Base-by-base conservation (phyloP, 1,140 invertebrate genomes). In the Medauroidea extradentata region DNA sequence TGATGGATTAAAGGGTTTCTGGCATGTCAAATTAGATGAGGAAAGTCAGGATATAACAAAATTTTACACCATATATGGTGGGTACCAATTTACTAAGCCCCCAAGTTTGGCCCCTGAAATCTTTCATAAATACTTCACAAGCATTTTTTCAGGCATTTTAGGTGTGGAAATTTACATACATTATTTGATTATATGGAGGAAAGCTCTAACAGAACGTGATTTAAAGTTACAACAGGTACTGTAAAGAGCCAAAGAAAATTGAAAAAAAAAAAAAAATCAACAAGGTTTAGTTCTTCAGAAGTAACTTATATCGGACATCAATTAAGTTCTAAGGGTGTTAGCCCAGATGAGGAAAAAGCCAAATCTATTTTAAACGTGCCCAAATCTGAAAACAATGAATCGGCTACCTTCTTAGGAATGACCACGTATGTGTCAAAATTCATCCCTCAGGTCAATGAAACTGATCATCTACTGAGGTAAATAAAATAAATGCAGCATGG, bases 291-390 rank as follows among this genome's bases (percentile, higher is more conserved):
- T 14, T 57, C 43, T 48, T 64, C 29, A 41, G 52, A 54, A 43
- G 57, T 68, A 16, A 66, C 60, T 52, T 77, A 70, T 59, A 55
- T 77, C 25, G 75, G 74, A 13, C 67, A 67, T 65, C 52, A 69
- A 13, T 67, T 78, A 9, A 57, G 71, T 53, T 63, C 66, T 48
- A 29, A 70, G 3, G 74, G 73, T 1, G 58, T 75, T 54, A 63
- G 61, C 14, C 64, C 69, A 1, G 63, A 65, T 54, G 64, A 63
- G 19, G 55, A 56, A 11, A 75, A 75, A 52, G 55, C 71, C 3
- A 57, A 55, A 4, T 70, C 66, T 43, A 68, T 75, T 1, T 34
- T 57, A 52, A 64, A 75, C 29, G 65, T 75, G 60, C 43, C 62
- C 23, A 24, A 4, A 41, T 68, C 71, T 29, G 38, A 44, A 38